Evolutionary conservation across 2,888 invertebrate species (phyloP).

Genomic region (Morpho achilles): DNA sequence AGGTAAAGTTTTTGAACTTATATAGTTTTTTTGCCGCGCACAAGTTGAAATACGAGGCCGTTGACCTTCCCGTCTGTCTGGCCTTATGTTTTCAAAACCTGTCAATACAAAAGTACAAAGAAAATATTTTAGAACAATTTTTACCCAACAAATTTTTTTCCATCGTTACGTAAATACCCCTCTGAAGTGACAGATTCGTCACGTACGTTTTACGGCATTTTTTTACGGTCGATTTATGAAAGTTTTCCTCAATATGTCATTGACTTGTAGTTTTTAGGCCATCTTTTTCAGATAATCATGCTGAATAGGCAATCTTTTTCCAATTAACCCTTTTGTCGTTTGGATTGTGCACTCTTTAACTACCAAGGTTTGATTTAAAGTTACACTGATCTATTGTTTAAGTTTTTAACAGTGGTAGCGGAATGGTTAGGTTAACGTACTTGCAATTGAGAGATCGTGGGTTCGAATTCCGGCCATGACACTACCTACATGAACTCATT

Average conservation of each 20-base stretch:
- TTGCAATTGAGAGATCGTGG: no score
- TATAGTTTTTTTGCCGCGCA: slow-evolving; percentile 7
- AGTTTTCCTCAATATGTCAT: slow-evolving; percentile 66
- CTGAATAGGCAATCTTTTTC: slow-evolving; percentile 22
- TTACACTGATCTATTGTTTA: no score
- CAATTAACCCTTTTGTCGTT: slow-evolving; percentile 18
- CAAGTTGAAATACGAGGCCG: slow-evolving; percentile 13
- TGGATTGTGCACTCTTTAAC: not conserved
- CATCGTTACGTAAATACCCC: slow-evolving; percentile 33
- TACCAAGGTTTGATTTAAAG: no score
- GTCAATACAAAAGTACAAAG: slow-evolving; percentile 4
- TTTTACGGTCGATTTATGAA: slow-evolving; percentile 41
- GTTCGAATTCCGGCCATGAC: no score
- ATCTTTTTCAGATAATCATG: slow-evolving; percentile 27
- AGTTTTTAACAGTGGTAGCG: no score
- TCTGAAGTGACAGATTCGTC: slow-evolving; percentile 44
- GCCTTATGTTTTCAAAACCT: slow-evolving; percentile 6
- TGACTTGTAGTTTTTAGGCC: slow-evolving; percentile 43
- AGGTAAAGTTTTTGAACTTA: not conserved
- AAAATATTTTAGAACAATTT: slow-evolving; percentile 16
- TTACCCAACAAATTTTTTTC: slow-evolving; percentile 23
- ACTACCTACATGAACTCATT: no score
- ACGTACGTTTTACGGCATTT: slow-evolving; percentile 52
- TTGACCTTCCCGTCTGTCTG: slow-evolving; percentile 10
- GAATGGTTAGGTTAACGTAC: no score